These are phyloP conservation scores for Gambelia wislizenii DNA, from an alignment of 2,797 vertebrate genomes.

Conservation along the genomic window DNA sequence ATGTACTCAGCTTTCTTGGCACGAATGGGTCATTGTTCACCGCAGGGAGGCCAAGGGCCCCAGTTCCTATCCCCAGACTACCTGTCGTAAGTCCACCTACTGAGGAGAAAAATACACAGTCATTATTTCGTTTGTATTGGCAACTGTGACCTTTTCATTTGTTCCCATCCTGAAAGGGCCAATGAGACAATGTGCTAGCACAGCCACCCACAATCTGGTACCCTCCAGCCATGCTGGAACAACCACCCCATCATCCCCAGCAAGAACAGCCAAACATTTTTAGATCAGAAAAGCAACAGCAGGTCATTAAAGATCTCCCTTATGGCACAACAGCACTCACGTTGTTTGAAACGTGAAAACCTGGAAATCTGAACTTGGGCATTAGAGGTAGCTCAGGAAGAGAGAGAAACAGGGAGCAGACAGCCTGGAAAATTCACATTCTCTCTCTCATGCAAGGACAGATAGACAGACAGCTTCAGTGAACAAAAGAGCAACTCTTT, in stretches of 20 bases:
- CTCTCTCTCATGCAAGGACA: neutral
- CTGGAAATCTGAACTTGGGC: neutral
- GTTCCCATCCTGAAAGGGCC: neutral
- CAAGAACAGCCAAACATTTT: neutral
- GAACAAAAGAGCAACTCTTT: neutral
- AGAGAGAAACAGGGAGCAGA: neutral
- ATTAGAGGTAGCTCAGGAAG: neutral
- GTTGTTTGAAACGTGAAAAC: neutral
- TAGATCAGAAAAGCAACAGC: neutral
- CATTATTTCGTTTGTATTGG: neutral
- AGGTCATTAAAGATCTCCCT: neutral
- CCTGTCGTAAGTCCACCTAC: slow-evolving; percentile 91
- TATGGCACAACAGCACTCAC: neutral
- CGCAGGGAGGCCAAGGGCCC: slow-evolving; percentile 90
- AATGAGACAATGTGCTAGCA: neutral
- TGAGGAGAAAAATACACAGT: slow-evolving; percentile 52
- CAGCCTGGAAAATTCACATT: neutral
- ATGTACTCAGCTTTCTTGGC: slow-evolving; percentile 97
- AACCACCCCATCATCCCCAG: neutral
- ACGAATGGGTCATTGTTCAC: slow-evolving; percentile 96
- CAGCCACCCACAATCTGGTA: neutral
- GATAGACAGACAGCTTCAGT: too few relatives aligned
- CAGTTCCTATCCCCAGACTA: slow-evolving; percentile 91
- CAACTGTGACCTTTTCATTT: accelerated
- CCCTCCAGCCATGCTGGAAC: neutral